phyloP scores from a whole-genome alignment of 37 sponge, comb jelly and placozoan species.

The Lycopodina hypogea region DNA sequence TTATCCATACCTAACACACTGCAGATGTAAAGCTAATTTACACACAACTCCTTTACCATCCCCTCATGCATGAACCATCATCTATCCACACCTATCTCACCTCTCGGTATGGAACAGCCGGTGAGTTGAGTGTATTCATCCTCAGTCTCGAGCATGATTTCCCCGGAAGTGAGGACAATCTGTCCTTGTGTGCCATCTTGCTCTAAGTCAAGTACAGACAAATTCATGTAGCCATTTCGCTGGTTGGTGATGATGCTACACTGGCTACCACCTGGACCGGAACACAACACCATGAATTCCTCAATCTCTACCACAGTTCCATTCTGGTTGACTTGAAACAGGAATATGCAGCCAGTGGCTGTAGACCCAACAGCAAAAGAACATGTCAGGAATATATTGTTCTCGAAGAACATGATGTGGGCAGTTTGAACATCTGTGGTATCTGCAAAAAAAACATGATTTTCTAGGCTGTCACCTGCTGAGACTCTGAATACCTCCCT shows the following conservation, averaged over 20 bases:
- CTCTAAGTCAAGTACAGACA: neutral
- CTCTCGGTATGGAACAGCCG: neutral
- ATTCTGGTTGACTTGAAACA: neutral
- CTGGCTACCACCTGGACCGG: neutral
- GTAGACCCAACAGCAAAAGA: conserved; percentile 5
- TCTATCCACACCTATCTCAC: too few relatives aligned
- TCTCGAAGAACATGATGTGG: neutral
- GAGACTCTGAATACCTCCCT: too few relatives aligned
- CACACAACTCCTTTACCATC: too few relatives aligned
- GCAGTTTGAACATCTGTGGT: conserved; percentile 32
- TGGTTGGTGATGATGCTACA: conserved; percentile 6
- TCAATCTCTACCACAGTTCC: neutral
- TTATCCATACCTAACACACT: too few relatives aligned
- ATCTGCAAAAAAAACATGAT: conserved; percentile 8
- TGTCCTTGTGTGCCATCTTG: neutral
- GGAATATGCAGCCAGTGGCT: conserved; percentile 9
- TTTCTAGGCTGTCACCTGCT: too few relatives aligned
- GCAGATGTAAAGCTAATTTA: too few relatives aligned
- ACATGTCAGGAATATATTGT: conserved; percentile 8
- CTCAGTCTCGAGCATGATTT: neutral
- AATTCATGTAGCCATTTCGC: neutral
- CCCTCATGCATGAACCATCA: too few relatives aligned
- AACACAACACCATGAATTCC: neutral
- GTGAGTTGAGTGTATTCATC: neutral
- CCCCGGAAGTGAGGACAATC: neutral